Conservation (phyloP, 2,797 vertebrate genomes). For the Sphenopsis melanotis region DNA sequence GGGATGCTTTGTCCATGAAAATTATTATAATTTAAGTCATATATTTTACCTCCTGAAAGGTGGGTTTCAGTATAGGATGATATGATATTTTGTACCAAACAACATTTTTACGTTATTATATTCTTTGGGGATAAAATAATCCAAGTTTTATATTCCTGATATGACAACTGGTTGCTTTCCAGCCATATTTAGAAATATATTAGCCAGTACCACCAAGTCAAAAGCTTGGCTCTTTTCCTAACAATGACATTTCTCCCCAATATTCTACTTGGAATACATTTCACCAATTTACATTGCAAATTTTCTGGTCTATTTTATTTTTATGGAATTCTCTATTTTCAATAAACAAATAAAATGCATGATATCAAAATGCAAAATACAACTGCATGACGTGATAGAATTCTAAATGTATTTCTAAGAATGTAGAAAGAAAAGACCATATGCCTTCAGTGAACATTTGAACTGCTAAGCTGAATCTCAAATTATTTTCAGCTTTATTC, state of each 20-base stretch:
- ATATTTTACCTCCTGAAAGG: neutral
- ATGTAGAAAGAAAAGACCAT: neutral
- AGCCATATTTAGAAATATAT: neutral
- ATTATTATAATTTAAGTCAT: neutral
- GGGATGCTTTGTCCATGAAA: neutral
- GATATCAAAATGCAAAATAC: neutral
- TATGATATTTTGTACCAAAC: neutral
- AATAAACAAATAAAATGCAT: neutral
- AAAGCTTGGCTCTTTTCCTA: neutral
- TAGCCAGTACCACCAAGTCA: neutral
- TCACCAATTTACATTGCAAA: neutral
- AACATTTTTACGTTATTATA: neutral
- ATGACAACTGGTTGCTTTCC: neutral
- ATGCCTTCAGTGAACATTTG: neutral
- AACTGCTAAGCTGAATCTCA: neutral
- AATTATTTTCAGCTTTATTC: neutral
- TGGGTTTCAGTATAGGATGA: neutral
- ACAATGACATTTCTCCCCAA: neutral
- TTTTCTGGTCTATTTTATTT: neutral
- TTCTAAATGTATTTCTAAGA: neutral
- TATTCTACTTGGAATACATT: neutral
- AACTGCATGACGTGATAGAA: neutral
- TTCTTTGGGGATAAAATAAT: neutral
- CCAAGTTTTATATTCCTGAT: neutral
- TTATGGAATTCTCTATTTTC: neutral